phyloP scores from a whole-genome alignment of 1,140 invertebrate genomes.

The Pseudomyrmex dendroicus region DNA sequence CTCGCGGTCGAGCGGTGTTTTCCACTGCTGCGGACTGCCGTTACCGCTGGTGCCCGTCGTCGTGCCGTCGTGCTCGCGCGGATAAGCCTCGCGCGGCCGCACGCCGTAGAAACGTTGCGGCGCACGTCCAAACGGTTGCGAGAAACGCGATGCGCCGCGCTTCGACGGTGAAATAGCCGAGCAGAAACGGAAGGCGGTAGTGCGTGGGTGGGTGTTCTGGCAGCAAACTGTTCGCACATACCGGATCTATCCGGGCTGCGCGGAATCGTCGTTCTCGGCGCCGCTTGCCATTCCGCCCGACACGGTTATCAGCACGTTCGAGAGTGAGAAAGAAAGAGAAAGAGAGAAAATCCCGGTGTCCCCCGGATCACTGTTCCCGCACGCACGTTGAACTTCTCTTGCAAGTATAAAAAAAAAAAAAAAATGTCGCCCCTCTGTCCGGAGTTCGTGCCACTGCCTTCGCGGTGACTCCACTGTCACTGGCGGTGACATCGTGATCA shows the following conservation, averaged over 20 bases:
- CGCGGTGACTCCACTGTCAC: slow-evolving; percentile 5
- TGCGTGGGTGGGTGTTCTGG: slow-evolving; percentile 80
- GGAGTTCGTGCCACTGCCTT: not conserved
- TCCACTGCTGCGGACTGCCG: slow-evolving; percentile 67
- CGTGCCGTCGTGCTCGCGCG: slow-evolving; percentile 62
- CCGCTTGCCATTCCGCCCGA: not conserved
- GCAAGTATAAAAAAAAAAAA: not conserved
- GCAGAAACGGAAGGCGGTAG: slow-evolving; percentile 76
- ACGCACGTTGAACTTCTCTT: slow-evolving; percentile 8
- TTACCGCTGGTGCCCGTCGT: not conserved
- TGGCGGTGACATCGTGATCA: slow-evolving; percentile 10
- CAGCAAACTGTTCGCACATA: slow-evolving; percentile 63
- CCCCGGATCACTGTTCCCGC: not conserved
- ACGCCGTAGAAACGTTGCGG: slow-evolving; percentile 9
- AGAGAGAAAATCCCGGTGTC: not conserved
- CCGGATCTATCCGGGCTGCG: slow-evolving; percentile 53
- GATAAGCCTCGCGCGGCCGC: slow-evolving; percentile 60
- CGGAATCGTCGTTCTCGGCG: not conserved
- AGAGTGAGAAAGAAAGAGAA: not conserved
- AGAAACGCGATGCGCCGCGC: slow-evolving; percentile 68
- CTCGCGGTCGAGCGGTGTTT: slow-evolving; percentile 70
- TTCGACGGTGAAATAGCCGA: slow-evolving; percentile 68
- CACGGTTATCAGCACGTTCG: too few relatives aligned
- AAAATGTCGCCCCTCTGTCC: slow-evolving; percentile 30
- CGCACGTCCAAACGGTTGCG: slow-evolving; percentile 50